A percentile compares a stretch with the other conserved stretches of the same genome.
Evolutionary conservation across 2,113 vertebrate species (phyloP).

Genomic region (Catagonus wagneri): DNA sequence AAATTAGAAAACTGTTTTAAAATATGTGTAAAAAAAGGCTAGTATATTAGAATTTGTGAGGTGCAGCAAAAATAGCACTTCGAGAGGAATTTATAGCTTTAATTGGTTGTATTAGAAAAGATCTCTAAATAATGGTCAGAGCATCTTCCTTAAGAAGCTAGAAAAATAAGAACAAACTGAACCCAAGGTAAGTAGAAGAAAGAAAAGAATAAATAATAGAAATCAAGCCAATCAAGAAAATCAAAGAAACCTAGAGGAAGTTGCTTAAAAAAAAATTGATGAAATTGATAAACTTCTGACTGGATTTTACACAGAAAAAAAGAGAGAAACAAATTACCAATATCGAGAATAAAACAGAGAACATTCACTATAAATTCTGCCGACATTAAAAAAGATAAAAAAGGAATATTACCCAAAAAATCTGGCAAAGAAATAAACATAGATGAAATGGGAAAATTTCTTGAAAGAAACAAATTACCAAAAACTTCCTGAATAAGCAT

Average conservation of each 20-base stretch:
- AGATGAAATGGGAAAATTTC: not conserved
- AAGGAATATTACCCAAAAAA: not conserved
- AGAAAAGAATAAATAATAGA: not conserved
- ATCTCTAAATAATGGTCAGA: not conserved
- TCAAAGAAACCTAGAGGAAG: not conserved
- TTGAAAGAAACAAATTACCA: not conserved
- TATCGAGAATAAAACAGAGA: not conserved
- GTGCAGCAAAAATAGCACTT: not conserved
- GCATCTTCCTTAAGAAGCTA: not conserved
- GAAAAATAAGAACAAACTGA: constrained; percentile 22
- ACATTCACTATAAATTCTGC: not conserved
- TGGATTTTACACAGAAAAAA: not conserved
- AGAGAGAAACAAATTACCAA: not conserved
- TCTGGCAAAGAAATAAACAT: not conserved
- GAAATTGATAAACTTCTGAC: not conserved
- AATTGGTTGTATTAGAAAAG: not conserved
- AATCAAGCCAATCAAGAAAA: not conserved
- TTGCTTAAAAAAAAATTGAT: not conserved
- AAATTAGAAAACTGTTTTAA: not conserved
- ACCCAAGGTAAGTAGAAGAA: not conserved
- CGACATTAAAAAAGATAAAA: not conserved
- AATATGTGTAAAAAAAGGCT: not conserved
- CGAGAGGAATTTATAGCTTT: not conserved
- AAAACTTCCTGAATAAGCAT: not conserved
- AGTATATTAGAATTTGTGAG: not conserved